Percentiles rank a stretch among this genome's conserved stretches.
These are phyloP conservation scores for Nothobranchius kuhntae DNA, from an alignment of 2,113 vertebrate species.

Conservation along the genomic window DNA sequence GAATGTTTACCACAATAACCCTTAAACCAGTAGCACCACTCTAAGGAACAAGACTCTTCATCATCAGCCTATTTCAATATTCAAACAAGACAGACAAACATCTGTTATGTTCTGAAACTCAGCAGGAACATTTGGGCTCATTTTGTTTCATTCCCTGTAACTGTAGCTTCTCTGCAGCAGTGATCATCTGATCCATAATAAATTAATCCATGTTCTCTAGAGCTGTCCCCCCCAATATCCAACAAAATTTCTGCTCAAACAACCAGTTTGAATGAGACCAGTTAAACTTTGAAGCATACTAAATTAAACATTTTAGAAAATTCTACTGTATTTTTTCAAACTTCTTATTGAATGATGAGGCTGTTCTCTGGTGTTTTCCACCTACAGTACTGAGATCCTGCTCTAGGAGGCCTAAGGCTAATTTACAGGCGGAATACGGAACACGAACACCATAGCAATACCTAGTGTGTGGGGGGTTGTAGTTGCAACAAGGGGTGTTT, in stretches of 20 bases:
- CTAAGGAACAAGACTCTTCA: slow-evolving; percentile 5
- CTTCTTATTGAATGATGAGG: too few relatives aligned
- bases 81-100: slow-evolving; percentile 35
- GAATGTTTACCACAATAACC: not conserved
- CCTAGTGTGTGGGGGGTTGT: too few relatives aligned
- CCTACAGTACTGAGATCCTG: too few relatives aligned
- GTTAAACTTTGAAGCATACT: too few relatives aligned
- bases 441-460: too few relatives aligned
- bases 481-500: too few relatives aligned
- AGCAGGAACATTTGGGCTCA: slow-evolving; percentile 52
- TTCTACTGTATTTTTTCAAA: too few relatives aligned
- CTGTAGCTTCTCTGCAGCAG: slow-evolving; percentile 20
- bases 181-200: slow-evolving; percentile 40
- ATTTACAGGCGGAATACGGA: too few relatives aligned
- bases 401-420: too few relatives aligned
- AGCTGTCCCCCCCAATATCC: slow-evolving; percentile 29
- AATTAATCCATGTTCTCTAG: slow-evolving; percentile 48
- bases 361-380: too few relatives aligned
- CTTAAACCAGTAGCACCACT: slow-evolving; percentile 7
- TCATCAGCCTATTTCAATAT: slow-evolving; percentile 11
- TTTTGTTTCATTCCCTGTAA: slow-evolving; percentile 45
- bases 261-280: too few relatives aligned
- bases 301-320: too few relatives aligned
- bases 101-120: slow-evolving; percentile 50
- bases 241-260: slow-evolving; percentile 15